A percentile compares a stretch with the other conserved stretches of the same genome.
Evolutionary conservation across 2,888 invertebrate genomes (phyloP).

Genomic region (Hermaeophaga mercurialis): DNA sequence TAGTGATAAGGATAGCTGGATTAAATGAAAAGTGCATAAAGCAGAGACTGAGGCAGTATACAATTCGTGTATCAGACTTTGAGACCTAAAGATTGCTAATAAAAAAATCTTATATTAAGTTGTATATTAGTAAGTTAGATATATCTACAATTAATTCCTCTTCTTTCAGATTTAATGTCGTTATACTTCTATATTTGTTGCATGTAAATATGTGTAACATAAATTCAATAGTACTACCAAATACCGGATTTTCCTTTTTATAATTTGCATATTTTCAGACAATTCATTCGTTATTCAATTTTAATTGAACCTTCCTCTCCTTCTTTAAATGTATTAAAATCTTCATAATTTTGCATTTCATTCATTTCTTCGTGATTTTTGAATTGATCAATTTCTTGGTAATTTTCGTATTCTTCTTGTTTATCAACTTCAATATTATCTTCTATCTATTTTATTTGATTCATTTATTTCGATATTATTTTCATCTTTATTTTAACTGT

Average conservation of each 20-base stretch:
- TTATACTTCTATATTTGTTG: constrained; percentile 11
- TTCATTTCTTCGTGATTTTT: background rate
- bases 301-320: background rate
- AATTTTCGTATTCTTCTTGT: background rate
- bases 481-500: background rate
- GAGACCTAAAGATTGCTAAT: too few relatives aligned
- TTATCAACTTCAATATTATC: background rate
- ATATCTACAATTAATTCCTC: background rate
- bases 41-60: too few relatives aligned
- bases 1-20: too few relatives aligned
- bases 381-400: background rate
- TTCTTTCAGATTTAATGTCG: background rate
- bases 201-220: too few relatives aligned
- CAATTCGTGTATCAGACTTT: too few relatives aligned
- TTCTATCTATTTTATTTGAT: background rate
- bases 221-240: background rate
- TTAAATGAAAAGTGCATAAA: too few relatives aligned
- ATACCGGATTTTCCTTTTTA: background rate
- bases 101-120: too few relatives aligned
- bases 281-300: background rate
- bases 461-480: background rate
- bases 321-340: background rate
- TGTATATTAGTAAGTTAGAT: constrained; percentile 15
- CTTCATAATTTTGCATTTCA: background rate
- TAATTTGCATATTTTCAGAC: background rate